Evolutionary conservation across 2,888 invertebrate species (phyloP).

Genomic region (Branchinecta sandiegonensis): DNA sequence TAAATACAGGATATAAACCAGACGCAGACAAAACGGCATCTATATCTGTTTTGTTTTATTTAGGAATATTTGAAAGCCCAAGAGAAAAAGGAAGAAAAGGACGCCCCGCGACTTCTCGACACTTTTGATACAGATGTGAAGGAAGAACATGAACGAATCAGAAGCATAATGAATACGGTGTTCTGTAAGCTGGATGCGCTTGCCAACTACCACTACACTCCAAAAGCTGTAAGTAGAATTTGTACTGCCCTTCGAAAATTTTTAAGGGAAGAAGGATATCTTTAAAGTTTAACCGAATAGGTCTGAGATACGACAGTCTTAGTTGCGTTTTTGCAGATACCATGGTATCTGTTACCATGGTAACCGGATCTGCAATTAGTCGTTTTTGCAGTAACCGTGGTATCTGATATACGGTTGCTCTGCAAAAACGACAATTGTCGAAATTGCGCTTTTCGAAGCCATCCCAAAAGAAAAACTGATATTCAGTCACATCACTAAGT

Average conservation of each 20-base stretch:
- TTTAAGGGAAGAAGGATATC: not conserved
- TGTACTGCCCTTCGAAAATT: not conserved
- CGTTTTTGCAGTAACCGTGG: no score
- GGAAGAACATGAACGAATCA: slow-evolving; percentile 61
- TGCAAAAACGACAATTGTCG: no score
- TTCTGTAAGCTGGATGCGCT: slow-evolving; percentile 80
- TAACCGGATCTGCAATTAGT: no score
- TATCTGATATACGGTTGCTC: no score
- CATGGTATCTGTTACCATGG: no score
- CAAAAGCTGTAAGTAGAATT: slow-evolving; percentile 47
- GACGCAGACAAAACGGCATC: not conserved
- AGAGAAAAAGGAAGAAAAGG: slow-evolving; percentile 41
- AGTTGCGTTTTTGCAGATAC: no score
- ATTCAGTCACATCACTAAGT: no score
- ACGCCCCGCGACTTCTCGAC: slow-evolving; percentile 36
- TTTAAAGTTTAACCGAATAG: no score
- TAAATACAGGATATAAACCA: no score
- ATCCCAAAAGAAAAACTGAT: no score
- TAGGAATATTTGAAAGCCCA: slow-evolving; percentile 57
- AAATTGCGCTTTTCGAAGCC: no score
- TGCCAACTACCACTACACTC: slow-evolving; percentile 86
- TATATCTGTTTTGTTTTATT: slow-evolving; percentile 20
- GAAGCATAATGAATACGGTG: slow-evolving; percentile 52
- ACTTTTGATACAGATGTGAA: slow-evolving; percentile 42
- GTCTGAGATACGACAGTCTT: no score